Evolutionary conservation across 2,888 invertebrate genomes (phyloP), one percentile per base, ranked within the genome.

Genomic region (Ligdia adustata): DNA sequence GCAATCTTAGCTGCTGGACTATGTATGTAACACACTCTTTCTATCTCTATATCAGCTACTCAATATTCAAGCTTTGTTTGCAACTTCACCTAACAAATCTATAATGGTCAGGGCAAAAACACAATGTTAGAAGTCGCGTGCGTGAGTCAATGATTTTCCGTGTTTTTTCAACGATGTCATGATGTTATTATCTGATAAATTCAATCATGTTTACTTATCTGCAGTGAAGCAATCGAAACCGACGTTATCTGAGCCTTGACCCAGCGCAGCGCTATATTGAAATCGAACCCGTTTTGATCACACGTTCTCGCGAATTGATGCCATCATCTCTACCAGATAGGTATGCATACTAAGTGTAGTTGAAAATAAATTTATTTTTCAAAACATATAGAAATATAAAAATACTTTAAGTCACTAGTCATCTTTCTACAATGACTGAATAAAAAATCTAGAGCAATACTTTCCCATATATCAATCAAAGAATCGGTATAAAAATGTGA

Each of bases 281-380:
- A 43, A 76, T 77, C 73, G 79, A 78, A 81, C 82, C 72, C 72
- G 80, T 80, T 82, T 64, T 57, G 61, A 67, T 67, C 53, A 60
- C 68, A 62, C 56, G 62, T 51, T 57, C 53, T 37, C 40, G 49
- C 32, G 48, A 54, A 52, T 50, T 46, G 52, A 49, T 54, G 60
- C 57, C 57, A 64, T 55, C 52, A 52, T 52, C 53, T n/a, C n/a
- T n/a, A n/a, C n/a, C n/a, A n/a, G n/a, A n/a, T n/a, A n/a, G n/a
- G n/a, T n/a, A n/a, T n/a, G n/a, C n/a, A n/a, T n/a, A n/a, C n/a
- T n/a, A n/a, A n/a, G n/a, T n/a, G n/a, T n/a, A n/a, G n/a, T n/a
- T n/a, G n/a, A n/a, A n/a, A n/a, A n/a, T n/a, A n/a, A n/a, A n/a
- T n/a, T n/a, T n/a, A n/a, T n/a, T n/a, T n/a, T n/a, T n/a, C n/a